Evolutionary conservation across 2,113 vertebrate genomes (phyloP).

Genomic region (Candoia aspera): DNA sequence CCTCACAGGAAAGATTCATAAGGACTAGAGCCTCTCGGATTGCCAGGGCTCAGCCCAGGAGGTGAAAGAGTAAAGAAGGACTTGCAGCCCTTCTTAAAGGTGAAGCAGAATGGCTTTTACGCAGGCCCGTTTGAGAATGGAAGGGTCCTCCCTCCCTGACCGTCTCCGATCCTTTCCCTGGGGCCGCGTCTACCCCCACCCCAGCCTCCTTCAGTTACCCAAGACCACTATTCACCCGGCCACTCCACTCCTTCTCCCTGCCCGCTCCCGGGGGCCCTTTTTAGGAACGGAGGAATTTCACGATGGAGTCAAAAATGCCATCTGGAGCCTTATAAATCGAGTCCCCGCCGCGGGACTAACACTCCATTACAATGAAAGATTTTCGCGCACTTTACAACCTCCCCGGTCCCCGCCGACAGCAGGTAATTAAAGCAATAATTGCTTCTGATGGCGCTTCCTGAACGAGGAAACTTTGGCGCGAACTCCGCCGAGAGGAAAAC

Average conservation of each 20-base stretch:
- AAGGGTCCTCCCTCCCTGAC: not conserved
- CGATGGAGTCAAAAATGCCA: conserved; percentile 60
- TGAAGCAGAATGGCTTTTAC: not conserved
- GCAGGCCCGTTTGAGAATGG: not conserved
- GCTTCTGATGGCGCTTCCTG: conserved; percentile 73
- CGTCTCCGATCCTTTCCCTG: not conserved
- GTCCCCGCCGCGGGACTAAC: conserved; percentile 69
- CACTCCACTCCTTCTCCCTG: not conserved
- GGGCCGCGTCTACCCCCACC: not conserved
- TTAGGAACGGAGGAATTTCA: conserved; percentile 24
- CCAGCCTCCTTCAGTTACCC: not conserved
- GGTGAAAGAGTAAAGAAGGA: not conserved
- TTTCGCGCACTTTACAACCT: conserved; percentile 69
- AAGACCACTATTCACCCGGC: not conserved
- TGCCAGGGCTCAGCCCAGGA: not conserved
- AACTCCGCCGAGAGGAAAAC: conserved; percentile 13
- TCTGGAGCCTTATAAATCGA: conserved; percentile 71
- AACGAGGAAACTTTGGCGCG: conserved; percentile 64
- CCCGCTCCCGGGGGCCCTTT: not conserved
- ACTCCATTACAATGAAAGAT: conserved; percentile 75
- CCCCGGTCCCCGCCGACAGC: conserved; percentile 70
- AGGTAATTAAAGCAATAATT: conserved; percentile 82
- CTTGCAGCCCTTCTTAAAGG: not conserved
- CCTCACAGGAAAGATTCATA: not conserved
- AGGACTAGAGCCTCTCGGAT: not conserved